Conservation (phyloP, 2,113 vertebrate species). For the Zapus hudsonius region DNA sequence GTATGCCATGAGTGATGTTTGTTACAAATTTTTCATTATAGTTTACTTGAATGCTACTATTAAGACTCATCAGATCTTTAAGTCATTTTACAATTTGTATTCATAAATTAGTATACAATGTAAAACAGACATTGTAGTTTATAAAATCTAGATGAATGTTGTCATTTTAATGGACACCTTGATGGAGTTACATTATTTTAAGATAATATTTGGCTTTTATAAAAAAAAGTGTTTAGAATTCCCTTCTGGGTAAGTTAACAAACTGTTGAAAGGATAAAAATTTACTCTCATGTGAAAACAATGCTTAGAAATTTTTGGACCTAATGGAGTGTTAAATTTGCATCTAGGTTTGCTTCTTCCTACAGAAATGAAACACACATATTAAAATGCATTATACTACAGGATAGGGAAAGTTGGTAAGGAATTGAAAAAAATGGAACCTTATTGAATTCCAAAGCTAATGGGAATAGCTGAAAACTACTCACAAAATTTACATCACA, state of each 20-base stretch:
- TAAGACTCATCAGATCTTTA: neutral
- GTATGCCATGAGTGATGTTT: neutral
- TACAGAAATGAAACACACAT: neutral
- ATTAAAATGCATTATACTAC: neutral
- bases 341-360: neutral
- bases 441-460: neutral
- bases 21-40: neutral
- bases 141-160: neutral
- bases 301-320: neutral
- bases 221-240: constrained; percentile 28
- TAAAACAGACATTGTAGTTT: neutral
- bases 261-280: neutral
- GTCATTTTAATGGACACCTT: neutral
- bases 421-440: neutral
- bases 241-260: neutral
- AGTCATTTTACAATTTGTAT: neutral
- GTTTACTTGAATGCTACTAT: neutral
- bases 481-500: neutral
- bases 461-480: neutral
- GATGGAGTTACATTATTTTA: neutral
- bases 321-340: neutral
- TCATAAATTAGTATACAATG: neutral
- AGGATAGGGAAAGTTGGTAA: constrained; percentile 13
- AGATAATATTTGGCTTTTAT: neutral
- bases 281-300: neutral